A percentile compares a stretch with the other conserved stretches of the same genome.
These are phyloP conservation scores for Chascanopsetta lugubris DNA, from an alignment of 2,113 vertebrate species.

Conservation along the genomic window DNA sequence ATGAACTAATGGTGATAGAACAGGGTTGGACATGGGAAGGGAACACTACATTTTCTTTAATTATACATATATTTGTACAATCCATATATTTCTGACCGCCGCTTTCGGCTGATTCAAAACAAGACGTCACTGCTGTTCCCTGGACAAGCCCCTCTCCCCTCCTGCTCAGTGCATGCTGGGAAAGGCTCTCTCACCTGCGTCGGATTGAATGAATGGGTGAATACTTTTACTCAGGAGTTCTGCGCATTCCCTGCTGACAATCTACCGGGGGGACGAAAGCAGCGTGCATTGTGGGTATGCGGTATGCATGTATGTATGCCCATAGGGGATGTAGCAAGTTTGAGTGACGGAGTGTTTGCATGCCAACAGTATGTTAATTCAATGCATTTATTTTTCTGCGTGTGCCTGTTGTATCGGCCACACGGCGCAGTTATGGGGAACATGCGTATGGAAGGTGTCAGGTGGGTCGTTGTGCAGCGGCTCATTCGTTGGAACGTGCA, in stretches of 20 bases:
- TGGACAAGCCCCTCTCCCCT: neutral
- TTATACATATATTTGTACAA: neutral
- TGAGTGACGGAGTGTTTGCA: conserved; percentile 5
- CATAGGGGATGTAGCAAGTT: conserved; percentile 5
- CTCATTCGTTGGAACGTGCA: conserved; percentile 42
- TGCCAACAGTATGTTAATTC: conserved; percentile 8
- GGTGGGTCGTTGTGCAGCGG: conserved; percentile 5
- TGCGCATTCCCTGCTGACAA: conserved; percentile 6
- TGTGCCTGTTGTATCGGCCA: neutral
- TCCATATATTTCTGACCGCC: no score
- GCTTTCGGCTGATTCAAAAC: neutral
- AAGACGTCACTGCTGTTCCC: neutral
- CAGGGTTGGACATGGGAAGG: neutral
- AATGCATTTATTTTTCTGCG: neutral
- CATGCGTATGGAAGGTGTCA: conserved; percentile 14
- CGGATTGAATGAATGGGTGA: conserved; percentile 6
- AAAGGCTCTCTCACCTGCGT: neutral
- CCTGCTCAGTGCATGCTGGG: neutral
- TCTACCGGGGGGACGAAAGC: conserved; percentile 3
- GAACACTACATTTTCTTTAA: neutral
- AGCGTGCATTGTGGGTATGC: conserved; percentile 4
- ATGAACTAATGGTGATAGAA: conserved; percentile 18
- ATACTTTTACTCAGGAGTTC: neutral
- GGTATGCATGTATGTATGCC: conserved; percentile 21
- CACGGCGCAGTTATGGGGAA: neutral